These are phyloP conservation scores for Teleiodes luculella DNA, from an alignment of 2,888 invertebrate species.

Conservation along the genomic window DNA sequence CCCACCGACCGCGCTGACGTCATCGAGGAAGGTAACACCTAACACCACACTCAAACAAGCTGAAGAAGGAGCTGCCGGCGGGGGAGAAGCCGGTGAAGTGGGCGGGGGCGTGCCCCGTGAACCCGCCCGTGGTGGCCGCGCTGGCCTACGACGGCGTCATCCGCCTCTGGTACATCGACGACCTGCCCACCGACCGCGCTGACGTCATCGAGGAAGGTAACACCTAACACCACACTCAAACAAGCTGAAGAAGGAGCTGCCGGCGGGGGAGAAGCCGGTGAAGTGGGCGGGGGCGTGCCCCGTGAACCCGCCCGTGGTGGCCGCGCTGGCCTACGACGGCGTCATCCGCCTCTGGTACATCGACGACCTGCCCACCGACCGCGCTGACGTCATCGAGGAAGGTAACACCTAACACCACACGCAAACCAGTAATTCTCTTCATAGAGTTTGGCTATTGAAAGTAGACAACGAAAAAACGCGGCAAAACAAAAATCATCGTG, in stretches of 20 bases:
- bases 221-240: neutral
- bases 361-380: slow-evolving; percentile 50
- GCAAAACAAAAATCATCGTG: too few relatives aligned
- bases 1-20: slow-evolving; percentile 44
- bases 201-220: slow-evolving; percentile 64
- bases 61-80: slow-evolving; percentile 63
- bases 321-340: slow-evolving; percentile 79
- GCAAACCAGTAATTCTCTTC: too few relatives aligned
- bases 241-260: slow-evolving; percentile 61
- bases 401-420: slow-evolving; percentile 37
- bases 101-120: slow-evolving; percentile 70
- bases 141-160: slow-evolving; percentile 76
- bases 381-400: slow-evolving; percentile 59
- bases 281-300: slow-evolving; percentile 74
- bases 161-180: slow-evolving; percentile 79
- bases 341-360: slow-evolving; percentile 80
- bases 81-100: slow-evolving; percentile 63
- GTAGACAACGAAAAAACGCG: too few relatives aligned
- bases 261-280: slow-evolving; percentile 62
- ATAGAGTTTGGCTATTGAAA: too few relatives aligned
- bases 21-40: slow-evolving; percentile 61
- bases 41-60: slow-evolving; percentile 31
- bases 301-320: slow-evolving; percentile 69
- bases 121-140: slow-evolving; percentile 78
- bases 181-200: slow-evolving; percentile 44